Base-by-base conservation (phyloP, 2,113 vertebrate genomes). In the Mixornis gularis region DNA sequence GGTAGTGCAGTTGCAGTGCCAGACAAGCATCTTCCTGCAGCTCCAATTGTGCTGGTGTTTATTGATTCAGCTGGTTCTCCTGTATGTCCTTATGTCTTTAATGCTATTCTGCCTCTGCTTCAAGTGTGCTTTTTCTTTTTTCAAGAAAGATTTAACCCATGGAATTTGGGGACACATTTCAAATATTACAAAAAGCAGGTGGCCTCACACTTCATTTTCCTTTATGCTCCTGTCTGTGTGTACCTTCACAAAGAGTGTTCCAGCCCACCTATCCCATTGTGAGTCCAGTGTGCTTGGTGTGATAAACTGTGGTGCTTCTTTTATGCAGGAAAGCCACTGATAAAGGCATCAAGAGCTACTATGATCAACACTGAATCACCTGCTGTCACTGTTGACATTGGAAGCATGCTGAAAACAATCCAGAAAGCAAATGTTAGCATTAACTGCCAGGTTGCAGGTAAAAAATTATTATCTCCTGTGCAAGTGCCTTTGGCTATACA, bases 381-480 rank as follows among this genome's bases (percentile, higher is more conserved):
- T 34, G 60, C 94, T 13, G 51, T 98, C 68, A 93, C 91, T 11
- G 92, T 96, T 62, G 98, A 98, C 38, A 94, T 98, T 65, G 98
- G 98, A 60, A 96, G 97, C 79, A 96, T 93, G 22, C 49, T 98
- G 95, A 98, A 97, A 96, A 98, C 98, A 41, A 95, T 98, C 26
- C 96, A 30, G 43, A 96, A 95, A 78, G 89, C 92, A 79, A 98
- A 98, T 53, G 96, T 98, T 90, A 98, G 97, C 15, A 97, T 98
- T 82, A 97, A 80, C 94, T 98, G 98, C 92, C 98, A 98, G 66
- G 98, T 97, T 24, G 98, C 98, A 97, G 98, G 98, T 98, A 72
- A 98, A 97, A 92, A 88, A 72, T 59, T n/a, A 27, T 26, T 69
- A 34, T 11, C 7, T 81, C 6, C 8, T 26, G 29, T 52, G 17